Conservation (phyloP, 2,113 vertebrate species). For the Sebastes fasciatus region DNA sequence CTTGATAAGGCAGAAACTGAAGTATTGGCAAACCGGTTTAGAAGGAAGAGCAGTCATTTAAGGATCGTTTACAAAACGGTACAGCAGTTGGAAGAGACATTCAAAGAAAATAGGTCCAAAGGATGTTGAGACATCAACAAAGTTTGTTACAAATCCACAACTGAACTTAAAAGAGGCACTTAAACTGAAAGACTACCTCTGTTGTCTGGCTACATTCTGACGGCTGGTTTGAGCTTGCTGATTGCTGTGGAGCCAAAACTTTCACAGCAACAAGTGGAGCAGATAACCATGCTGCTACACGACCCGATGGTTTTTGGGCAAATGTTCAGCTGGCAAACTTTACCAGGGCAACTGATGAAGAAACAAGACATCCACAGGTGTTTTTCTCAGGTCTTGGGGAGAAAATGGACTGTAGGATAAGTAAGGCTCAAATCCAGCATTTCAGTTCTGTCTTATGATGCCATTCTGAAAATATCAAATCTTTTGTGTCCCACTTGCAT, state of each 20-base stretch:
- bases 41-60: conserved; percentile 36
- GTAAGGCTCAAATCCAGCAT: conserved; percentile 71
- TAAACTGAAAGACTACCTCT: conserved; percentile 60
- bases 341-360: background rate
- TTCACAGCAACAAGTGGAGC: background rate
- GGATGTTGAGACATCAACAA: conserved; percentile 40
- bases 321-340: conserved; percentile 11
- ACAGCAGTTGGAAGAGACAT: conserved; percentile 63
- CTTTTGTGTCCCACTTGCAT: conserved; percentile 24
- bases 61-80: conserved; percentile 48
- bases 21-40: conserved; percentile 30
- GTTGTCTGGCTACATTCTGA: conserved; percentile 32
- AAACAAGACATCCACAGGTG: background rate
- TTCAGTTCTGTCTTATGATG: conserved; percentile 30
- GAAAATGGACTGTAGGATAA: background rate
- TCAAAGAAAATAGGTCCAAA: conserved; percentile 66
- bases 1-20: conserved; percentile 64
- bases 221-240: conserved; percentile 23
- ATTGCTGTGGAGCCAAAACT: background rate
- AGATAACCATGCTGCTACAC: conserved; percentile 5
- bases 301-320: background rate
- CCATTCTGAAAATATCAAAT: background rate
- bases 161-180: conserved; percentile 78
- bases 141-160: conserved; percentile 30
- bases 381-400: conserved; percentile 14